Evolutionary conservation across 2,888 invertebrate species (phyloP).

Genomic region (Lymantria monacha): DNA sequence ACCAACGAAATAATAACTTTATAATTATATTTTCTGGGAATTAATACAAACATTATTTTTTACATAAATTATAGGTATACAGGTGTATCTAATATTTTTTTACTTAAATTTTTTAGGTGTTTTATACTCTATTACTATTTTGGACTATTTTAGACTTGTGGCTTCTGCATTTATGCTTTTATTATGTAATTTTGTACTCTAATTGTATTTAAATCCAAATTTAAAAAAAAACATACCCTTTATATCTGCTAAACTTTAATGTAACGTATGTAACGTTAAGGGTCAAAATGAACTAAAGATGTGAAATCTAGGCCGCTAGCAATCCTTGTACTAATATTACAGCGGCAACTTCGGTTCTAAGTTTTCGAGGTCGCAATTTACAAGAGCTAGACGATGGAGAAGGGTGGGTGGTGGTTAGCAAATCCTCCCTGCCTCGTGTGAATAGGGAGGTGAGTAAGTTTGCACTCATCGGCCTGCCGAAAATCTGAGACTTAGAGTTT

Average conservation of each 20-base stretch:
- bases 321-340: conserved; percentile 28
- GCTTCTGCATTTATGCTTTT: no score
- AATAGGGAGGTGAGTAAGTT: conserved; percentile 47
- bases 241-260: neutral
- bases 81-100: no score
- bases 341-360: conserved; percentile 41
- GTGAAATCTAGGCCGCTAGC: conserved; percentile 23
- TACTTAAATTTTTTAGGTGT: no score
- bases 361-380: conserved; percentile 66
- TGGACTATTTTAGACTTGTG: no score
- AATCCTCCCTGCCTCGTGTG: conserved; percentile 36
- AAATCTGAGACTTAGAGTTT: conserved; percentile 46
- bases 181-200: no score
- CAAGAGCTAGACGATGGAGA: conserved; percentile 62
- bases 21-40: no score
- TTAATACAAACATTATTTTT: no score
- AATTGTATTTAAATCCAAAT: no score
- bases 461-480: conserved; percentile 54
- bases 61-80: no score
- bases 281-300: conserved; percentile 12
- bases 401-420: conserved; percentile 28
- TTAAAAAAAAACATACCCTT: no score
- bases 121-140: no score
- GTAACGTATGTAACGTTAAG: conserved; percentile 6
- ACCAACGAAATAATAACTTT: no score